Conservation (phyloP, 2,113 vertebrate species). For the Dinomys branickii region DNA sequence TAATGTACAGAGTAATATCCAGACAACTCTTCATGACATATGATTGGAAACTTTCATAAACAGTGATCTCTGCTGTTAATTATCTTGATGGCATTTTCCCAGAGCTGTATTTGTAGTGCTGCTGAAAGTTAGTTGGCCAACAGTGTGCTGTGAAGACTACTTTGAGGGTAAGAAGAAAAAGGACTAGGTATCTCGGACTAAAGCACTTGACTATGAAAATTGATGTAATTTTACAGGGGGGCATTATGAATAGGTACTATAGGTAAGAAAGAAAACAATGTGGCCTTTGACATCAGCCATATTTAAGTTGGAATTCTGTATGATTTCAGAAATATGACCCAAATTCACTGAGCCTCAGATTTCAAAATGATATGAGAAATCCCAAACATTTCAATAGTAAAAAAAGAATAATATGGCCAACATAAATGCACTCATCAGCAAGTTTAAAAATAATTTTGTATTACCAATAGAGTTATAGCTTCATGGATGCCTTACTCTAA, state of each 20-base stretch:
- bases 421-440: conserved; percentile 2
- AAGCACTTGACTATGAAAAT: conserved; percentile 37
- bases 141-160: background rate
- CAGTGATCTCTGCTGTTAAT: conserved; percentile 41
- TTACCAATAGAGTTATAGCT: conserved; percentile 5
- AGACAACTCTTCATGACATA: background rate
- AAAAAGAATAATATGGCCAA: conserved; percentile 32
- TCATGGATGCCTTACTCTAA: conserved; percentile 5
- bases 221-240: conserved; percentile 14
- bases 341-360: background rate
- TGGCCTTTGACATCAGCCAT: background rate
- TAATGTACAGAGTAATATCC: background rate
- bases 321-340: conserved; percentile 51
- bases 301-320: conserved; percentile 38
- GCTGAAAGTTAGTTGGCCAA: conserved; percentile 38
- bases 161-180: conserved; percentile 22
- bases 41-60: conserved; percentile 50
- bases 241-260: background rate
- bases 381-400: background rate
- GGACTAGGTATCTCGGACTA: conserved; percentile 2
- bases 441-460: conserved; percentile 41
- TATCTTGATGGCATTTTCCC: conserved; percentile 45
- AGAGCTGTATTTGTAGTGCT: conserved; percentile 1
- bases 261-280: conserved; percentile 40
- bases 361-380: background rate